Conservation (phyloP, 1,140 invertebrate genomes). For the Eriosoma lanigerum region DNA sequence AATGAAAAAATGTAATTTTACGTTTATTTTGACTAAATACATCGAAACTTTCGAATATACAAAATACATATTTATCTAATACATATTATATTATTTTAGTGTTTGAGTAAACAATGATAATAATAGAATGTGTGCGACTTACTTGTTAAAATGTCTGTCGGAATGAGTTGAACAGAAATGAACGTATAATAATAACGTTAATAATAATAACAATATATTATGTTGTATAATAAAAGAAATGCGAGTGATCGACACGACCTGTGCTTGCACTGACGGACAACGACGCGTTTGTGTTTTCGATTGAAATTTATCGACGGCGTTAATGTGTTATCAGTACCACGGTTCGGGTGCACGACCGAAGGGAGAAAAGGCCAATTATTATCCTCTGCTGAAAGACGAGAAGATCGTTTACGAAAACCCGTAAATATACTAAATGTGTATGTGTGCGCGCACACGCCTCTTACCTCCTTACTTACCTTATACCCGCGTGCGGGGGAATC, state of each 20-base stretch:
- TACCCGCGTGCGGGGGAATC: not conserved
- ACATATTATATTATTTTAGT: no score
- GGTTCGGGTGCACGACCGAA: not conserved
- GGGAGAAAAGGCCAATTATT: constrained; percentile 39
- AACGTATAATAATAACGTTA: not conserved
- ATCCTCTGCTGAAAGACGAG: not conserved
- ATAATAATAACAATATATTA: no score
- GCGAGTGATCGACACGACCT: not conserved
- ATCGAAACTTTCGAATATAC: not conserved
- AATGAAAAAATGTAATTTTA: not conserved
- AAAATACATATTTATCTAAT: no score
- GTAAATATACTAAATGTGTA: not conserved
- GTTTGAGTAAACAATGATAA: no score
- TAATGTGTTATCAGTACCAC: not conserved
- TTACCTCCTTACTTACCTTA: not conserved
- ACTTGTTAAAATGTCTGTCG: not conserved
- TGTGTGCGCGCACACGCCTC: not conserved
- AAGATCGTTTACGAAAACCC: not conserved
- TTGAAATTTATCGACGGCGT: not conserved
- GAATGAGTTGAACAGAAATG: not conserved
- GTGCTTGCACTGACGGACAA: constrained; percentile 13
- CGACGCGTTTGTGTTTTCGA: constrained; percentile 12
- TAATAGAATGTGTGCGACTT: not conserved
- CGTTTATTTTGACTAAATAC: not conserved
- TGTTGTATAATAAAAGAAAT: not conserved